Base-by-base conservation (phyloP, 1,140 invertebrate genomes). In the Batillaria attramentaria region DNA sequence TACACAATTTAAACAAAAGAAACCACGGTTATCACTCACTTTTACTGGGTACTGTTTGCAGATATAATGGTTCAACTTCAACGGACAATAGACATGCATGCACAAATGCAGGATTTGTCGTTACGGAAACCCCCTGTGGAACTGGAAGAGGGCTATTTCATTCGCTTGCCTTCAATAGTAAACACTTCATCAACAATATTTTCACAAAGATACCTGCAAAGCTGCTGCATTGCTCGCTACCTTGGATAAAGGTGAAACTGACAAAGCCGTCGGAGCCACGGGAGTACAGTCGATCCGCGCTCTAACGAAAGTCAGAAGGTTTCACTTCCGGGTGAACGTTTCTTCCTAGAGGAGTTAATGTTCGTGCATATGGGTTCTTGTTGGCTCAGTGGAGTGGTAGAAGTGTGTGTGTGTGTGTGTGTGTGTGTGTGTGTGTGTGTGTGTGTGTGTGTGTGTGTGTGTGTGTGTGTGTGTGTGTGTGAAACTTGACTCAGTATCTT, bases 381-480 rank as follows among this genome's bases (percentile, higher is more conserved):
- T 20, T 60, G 5, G 20, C 20, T 60, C 5, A 3, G 20, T 60
- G 4, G 54, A 6, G 5, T 60, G 31, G 10, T 20, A n/a, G 24
- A 20, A n/a, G 54, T 6, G 54, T 60, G 54, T 60, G 54, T 60
- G 54, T 20, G 54, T 20, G 20, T 60, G 20, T 60, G 54, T 60
- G 20, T 60, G 54, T 60, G 10, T 10, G 10, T 10, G 24, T 13
- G 10, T 50, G 46, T 13, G 46, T 50, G 46, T 24, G 10, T 24
- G 20, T 60, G 54, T 60, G 54, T 60, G 54, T 60, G 20, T 60
- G 4, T 60, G 54, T 60, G 54, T 6, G 54, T 60, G 54, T 60
- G 54, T 60, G 54, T 60, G 54, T 20, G 54, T 20, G 20, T 60
- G 54, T 60, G 20, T 60, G 54, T 60, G 54, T 60, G 5, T 6